Conservation (phyloP, 2,888 invertebrate species). For the Timema podura region DNA sequence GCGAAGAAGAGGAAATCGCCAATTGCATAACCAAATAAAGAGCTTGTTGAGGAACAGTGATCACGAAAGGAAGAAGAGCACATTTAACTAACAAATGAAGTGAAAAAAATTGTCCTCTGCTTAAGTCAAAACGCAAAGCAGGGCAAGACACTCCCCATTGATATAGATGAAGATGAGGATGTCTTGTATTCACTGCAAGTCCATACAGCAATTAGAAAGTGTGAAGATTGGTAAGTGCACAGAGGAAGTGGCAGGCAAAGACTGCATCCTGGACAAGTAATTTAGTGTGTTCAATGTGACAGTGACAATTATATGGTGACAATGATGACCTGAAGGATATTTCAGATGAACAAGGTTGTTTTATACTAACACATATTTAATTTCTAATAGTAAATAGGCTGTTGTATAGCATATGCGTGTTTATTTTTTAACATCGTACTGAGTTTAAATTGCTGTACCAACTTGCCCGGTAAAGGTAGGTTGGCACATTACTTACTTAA, state of each 20-base stretch:
- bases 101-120: background rate
- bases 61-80: background rate
- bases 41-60: background rate
- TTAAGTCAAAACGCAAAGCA: too few species aligned
- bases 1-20: constrained; percentile 9
- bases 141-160: background rate
- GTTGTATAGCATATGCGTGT: background rate
- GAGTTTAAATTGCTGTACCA: background rate
- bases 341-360: background rate
- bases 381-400: background rate
- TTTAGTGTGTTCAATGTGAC: constrained; percentile 1
- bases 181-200: background rate
- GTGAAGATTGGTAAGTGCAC: background rate
- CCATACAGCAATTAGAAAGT: background rate
- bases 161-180: background rate
- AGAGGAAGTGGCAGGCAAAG: background rate
- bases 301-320: constrained; percentile 4
- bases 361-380: background rate
- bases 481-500: constrained; percentile 3
- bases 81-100: background rate
- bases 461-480: constrained; percentile 11
- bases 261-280: background rate
- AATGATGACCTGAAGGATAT: background rate
- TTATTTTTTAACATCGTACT: background rate
- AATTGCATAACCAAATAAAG: too few species aligned